Base-by-base conservation (phyloP, 2,797 vertebrate species). In the Pangasius sanitwongsei region DNA sequence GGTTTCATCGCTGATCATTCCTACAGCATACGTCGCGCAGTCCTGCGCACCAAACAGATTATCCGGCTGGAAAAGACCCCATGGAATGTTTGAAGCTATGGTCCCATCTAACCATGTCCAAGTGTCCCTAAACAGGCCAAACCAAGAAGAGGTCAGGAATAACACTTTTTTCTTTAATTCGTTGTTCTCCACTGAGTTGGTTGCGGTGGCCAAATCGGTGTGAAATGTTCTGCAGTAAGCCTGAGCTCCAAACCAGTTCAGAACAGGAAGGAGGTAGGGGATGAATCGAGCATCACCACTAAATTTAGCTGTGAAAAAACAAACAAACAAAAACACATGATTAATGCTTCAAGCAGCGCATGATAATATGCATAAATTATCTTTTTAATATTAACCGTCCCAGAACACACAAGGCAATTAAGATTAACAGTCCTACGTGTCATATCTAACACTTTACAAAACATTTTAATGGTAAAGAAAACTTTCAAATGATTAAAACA, bases 141-240 rank as follows among this genome's bases (percentile, higher is more conserved):
- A 44, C 61, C 81, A 84, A 50, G 41, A 44, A 50, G 25, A 28
- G 3, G 41, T 67, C 0, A 11, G 0, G 2, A 15, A 6, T 23
- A 50, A 0, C 16, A 84, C 34, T 25, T 0, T 2, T 0, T 15
- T 67, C 6, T 18, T n/a, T 31, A 89, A 41, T 8, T 28, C 6
- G 0, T 3, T 1, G 69, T 72, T 83, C 1, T 72, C 80, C 0
- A 11, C 0, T 59, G 37, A 7, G n/a, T n/a, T 87, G 28, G 63
- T 48, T 15, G 69, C 57, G 34, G 48, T 87, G 65, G 81, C 65
- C 80, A 87, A 70, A 70, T 87, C 87, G 5, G 50, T 83, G 57
- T 87, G 31, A 55, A 28, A 44, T 55, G 18, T 0, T 83, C 78
- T 82, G 67, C 87, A 87, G 65, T 31, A n/a, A 15, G 67, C 12